Base-by-base conservation (phyloP, 1,140 invertebrate species). In the Camponotus pennsylvanicus region DNA sequence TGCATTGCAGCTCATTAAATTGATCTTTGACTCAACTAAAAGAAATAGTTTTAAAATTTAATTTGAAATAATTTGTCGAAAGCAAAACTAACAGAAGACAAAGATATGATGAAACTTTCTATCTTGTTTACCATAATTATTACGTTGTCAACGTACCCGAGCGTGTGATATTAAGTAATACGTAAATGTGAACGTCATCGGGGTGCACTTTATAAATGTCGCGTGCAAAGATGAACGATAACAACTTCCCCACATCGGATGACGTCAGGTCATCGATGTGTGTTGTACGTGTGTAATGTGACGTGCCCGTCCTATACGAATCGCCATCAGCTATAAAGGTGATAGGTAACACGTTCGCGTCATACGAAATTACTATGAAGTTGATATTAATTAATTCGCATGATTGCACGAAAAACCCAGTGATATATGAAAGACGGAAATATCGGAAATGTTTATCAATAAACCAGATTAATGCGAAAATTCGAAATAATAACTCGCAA, bases 281-380 rank as follows among this genome's bases (percentile, higher is more conserved):
- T 40, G 57, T 7, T 59, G 79, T 52, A 84, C 49, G 34, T 77
- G 61, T 77, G 61, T 85, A 59, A 57, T 66, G 42, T 84, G 79
- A 86, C 79, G 71, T 86, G 59, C 32, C 13, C 59, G 71, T 85
- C 45, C 82, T 52, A 45, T 45, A 85, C 70, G 82, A 77, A 77
- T 85, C 42, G 9, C 37, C 78, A n/a, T 37, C 34, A 32, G 42
- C 59, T 6, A 42, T 55, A 85, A 85, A 78, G 73, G 73, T 85
- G 73, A 85, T 85, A 85, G 82, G 82, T 85, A 85, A 85, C 82
- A 64, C 40, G 45, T 8, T 64, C 85, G 84, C 89, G 88, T 86
- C 86, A 91, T 15, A 71, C 67, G 34, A 55, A 76, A 66, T 70
- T 86, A 37, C 78, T 86, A 63, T 55, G 52, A 69, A 75, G 73